A percentile compares a stretch with the other conserved stretches of the same genome.
These are phyloP conservation scores for Atta cephalotes DNA, from an alignment of 1,140 invertebrate genomes.

Conservation along the genomic window DNA sequence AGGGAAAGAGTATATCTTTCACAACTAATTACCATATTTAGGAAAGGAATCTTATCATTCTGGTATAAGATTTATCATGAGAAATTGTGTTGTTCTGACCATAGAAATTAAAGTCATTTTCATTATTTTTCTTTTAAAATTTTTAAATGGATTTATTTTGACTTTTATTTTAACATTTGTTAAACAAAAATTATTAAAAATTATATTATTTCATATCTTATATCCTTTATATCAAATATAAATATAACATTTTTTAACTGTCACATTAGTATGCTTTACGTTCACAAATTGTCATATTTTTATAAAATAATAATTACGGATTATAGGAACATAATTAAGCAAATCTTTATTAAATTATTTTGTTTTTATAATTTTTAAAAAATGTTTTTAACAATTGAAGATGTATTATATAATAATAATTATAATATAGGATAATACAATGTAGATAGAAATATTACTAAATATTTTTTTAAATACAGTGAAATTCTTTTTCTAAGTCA, in stretches of 20 bases:
- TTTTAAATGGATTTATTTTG: not conserved
- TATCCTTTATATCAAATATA: not conserved
- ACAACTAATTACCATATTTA: slow-evolving; percentile 56
- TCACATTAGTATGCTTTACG: not conserved
- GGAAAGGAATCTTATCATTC: slow-evolving; percentile 27
- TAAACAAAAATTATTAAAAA: not conserved
- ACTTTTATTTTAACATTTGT: not conserved
- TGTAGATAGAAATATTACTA: not conserved
- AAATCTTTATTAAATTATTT: not conserved
- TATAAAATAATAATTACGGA: not conserved
- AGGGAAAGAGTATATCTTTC: slow-evolving; percentile 6
- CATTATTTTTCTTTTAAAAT: slow-evolving; percentile 36
- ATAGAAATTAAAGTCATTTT: slow-evolving; percentile 30
- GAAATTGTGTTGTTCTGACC: slow-evolving; percentile 1
- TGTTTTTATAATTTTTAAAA: not conserved
- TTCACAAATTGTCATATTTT: not conserved
- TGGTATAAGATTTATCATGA: slow-evolving; percentile 13
- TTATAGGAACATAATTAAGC: not conserved
- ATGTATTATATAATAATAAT: not conserved
- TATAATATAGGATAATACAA: not conserved
- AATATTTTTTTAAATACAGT: not conserved
- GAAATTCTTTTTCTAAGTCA: not conserved
- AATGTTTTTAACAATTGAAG: not conserved
- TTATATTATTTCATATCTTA: not conserved
- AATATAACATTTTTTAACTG: not conserved